Base-by-base conservation (phyloP, 2,888 invertebrate genomes). In the Acleris laterana region DNA sequence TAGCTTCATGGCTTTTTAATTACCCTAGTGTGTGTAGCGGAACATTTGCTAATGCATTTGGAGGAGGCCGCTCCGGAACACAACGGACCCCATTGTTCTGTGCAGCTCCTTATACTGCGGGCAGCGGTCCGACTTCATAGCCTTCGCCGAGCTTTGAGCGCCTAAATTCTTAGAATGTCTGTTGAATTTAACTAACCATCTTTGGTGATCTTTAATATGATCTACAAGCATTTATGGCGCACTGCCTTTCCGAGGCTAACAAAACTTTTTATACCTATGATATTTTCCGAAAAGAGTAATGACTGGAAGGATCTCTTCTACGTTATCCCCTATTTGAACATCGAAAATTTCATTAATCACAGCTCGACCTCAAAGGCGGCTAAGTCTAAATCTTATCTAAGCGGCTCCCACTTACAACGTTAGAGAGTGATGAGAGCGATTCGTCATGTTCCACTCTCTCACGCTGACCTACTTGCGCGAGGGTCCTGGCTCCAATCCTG, bases 1-100 rank as follows among this genome's bases (percentile, higher is more conserved):
- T 71, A 77, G 82, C 76, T 80, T 88, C 85, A 89, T 90, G 82
- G 84, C 82, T 85, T 88, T 91, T 90, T 91, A 90, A 92, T 92
- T 88, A 85, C 88, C 82, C 76, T 78, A 76, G 79, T 78, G 81
- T 85, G 85, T 87, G 81, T 81, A 83, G 83, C 78, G 78, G 82
- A 82, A 88, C 86, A 88, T 88, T 90, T 75, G 81, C 89, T 87
- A 87, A 90, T 87, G 86, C 84, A 79, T 76, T 81, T 81, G 74
- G 82, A 76, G 84, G 84, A 80, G 84, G 85, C 76, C 77, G 80
- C 77, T 81, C 84, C 85, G 86, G 87, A 86, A 81, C 77, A 88
- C 82, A 87, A 82, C 83, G 83, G 77, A 71, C 65, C 66, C 88
- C 81, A 90, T 91, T 92, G 90, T 92, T 90, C 72, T 70, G 70